Conservation (phyloP, 2,888 invertebrate genomes). For the Microctonus hyperodae region DNA sequence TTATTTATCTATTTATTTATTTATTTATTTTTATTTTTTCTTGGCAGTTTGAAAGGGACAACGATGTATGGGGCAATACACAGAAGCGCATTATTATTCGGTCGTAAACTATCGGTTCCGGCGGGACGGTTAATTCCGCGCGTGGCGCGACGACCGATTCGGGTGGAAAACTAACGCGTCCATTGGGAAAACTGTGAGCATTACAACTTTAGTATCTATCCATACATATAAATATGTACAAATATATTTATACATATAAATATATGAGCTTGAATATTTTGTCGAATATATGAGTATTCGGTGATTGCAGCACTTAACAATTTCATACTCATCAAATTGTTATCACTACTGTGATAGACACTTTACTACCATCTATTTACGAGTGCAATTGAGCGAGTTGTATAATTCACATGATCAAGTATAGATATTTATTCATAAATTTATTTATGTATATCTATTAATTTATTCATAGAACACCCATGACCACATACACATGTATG, state of each 20-base stretch:
- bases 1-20: neutral
- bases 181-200: slow-evolving; percentile 38
- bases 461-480: no score
- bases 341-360: slow-evolving; percentile 30
- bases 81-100: slow-evolving; percentile 43
- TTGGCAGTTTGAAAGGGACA: neutral
- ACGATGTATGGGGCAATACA: slow-evolving; percentile 21
- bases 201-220: slow-evolving; percentile 31
- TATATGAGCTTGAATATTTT: neutral
- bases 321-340: slow-evolving; percentile 38
- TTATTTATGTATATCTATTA: no score
- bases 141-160: slow-evolving; percentile 40
- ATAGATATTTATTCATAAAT: neutral
- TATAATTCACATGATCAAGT: neutral
- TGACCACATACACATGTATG: neutral
- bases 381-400: neutral
- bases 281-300: slow-evolving; percentile 14
- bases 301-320: slow-evolving; percentile 39
- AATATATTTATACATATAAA: neutral
- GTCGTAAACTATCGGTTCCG: slow-evolving; percentile 44
- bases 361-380: slow-evolving; percentile 19
- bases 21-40: slow-evolving; percentile 21
- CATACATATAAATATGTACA: slow-evolving; percentile 1
- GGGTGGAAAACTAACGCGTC: slow-evolving; percentile 42
- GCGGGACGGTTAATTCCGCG: slow-evolving; percentile 41